phyloP scores from a whole-genome alignment of 1,140 invertebrate species.

The Ylistrum balloti region DNA sequence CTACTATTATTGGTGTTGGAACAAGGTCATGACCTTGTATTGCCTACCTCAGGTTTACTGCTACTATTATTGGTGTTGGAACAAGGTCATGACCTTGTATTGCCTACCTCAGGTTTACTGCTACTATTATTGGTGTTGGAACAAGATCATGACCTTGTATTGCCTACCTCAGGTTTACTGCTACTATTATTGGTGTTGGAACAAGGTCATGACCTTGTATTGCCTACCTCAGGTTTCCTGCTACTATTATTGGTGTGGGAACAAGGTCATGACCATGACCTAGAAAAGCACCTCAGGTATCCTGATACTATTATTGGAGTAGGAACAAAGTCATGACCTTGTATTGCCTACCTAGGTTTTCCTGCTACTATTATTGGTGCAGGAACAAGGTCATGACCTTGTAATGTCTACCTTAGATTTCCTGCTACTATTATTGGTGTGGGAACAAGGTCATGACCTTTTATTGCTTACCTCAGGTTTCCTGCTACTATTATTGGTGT shows the following conservation, averaged over 20 bases:
- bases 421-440: background rate
- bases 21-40: no score
- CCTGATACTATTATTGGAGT: background rate
- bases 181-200: slow-evolving; percentile 95
- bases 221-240: slow-evolving; percentile 81
- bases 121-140: background rate
- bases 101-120: background rate
- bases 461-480: background rate
- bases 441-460: background rate
- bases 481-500: background rate
- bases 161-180: slow-evolving; percentile 92
- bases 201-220: slow-evolving; percentile 92
- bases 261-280: no score
- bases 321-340: no score
- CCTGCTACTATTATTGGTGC: background rate
- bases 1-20: no score
- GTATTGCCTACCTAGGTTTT: background rate
- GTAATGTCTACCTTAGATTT: background rate
- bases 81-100: background rate
- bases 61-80: no score
- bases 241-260: no score
- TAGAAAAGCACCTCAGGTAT: background rate
- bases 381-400: no score
- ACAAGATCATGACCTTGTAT: no score
- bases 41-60: no score